phyloP scores from a whole-genome alignment of 2,797 vertebrate species.

The Hypotaenidia okinawae region DNA sequence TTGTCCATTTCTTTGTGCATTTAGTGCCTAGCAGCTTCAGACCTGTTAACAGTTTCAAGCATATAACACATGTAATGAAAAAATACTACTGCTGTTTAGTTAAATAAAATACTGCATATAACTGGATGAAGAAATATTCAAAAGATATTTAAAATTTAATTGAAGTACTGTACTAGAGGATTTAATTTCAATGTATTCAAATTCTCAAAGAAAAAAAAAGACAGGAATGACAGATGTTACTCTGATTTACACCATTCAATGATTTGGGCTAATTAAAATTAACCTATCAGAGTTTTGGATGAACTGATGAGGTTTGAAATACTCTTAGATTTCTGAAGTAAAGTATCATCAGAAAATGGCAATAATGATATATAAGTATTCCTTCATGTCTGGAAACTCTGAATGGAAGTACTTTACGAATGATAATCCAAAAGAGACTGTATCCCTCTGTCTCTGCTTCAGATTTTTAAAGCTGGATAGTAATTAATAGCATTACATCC shows the following conservation, averaged over 20 bases:
- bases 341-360: slow-evolving; percentile 32
- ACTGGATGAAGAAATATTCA: not conserved
- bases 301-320: slow-evolving; percentile 46
- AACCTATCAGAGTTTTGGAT: not conserved
- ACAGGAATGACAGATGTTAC: not conserved
- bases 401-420: slow-evolving; percentile 17
- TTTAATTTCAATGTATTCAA: not conserved
- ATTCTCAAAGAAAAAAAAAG: not conserved
- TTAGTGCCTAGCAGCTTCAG: not conserved
- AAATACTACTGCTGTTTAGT: not conserved
- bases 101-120: not conserved
- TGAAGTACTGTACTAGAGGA: not conserved
- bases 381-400: slow-evolving; percentile 25
- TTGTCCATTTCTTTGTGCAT: not conserved
- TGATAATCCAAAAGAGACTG: slow-evolving; percentile 22
- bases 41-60: not conserved
- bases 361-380: slow-evolving; percentile 29
- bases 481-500: slow-evolving; percentile 60
- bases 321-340: slow-evolving; percentile 11
- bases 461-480: slow-evolving; percentile 36
- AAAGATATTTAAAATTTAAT: not conserved
- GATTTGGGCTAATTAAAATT: slow-evolving; percentile 52
- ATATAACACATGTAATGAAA: not conserved
- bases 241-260: not conserved
- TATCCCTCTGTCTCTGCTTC: slow-evolving; percentile 23